Evolutionary conservation across 1,140 invertebrate genomes (phyloP), one percentile per base, ranked within the genome.

Genomic region (Monomorium pharaonis): DNA sequence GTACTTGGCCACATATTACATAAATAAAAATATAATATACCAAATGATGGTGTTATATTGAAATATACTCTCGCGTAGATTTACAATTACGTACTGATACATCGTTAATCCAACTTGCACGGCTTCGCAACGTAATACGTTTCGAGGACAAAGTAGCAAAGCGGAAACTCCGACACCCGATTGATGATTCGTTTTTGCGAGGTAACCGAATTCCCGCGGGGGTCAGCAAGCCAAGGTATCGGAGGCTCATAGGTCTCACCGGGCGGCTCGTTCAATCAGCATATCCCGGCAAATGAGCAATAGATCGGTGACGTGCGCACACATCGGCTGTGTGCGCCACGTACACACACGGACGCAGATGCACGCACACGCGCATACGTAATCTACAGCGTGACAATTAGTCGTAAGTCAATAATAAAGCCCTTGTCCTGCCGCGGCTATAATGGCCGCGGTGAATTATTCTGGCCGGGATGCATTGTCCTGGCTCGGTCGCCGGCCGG

Each of bases 321-420:
- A 74, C 51, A 44, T 44, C 16, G 47, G 24, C 47, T 18, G 63
- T 80, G 47, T 80, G 63, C 10, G 21, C 65, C 24, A 51, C 21
- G 51, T n/a, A 85, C 76, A 62, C 18, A 47, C 21, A 87, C 18
- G 14, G 75, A 24, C 77, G 2, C 21, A 42, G 49, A 27, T 24
- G 33, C 24, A 33, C 37, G 33, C 18, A 77, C 49, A 37, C 77
- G 87, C 91, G 90, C 88, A 88, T 81, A 89, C 89, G 89, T 90
- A 94, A 92, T 92, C 91, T 91, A 90, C 92, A 92, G 88, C 91
- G 91, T 91, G 93, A 94, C 93, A 94, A 94, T 95, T 94, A 92
- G 92, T 92, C 89, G 92, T 94, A 93, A 94, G 94, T 95, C 94
- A 95, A 95, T 94, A 94, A 93, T 93, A 93, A 94, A 92, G 92